phyloP scores from a whole-genome alignment of 2,797 vertebrate genomes.

The Sebastes itinus region DNA sequence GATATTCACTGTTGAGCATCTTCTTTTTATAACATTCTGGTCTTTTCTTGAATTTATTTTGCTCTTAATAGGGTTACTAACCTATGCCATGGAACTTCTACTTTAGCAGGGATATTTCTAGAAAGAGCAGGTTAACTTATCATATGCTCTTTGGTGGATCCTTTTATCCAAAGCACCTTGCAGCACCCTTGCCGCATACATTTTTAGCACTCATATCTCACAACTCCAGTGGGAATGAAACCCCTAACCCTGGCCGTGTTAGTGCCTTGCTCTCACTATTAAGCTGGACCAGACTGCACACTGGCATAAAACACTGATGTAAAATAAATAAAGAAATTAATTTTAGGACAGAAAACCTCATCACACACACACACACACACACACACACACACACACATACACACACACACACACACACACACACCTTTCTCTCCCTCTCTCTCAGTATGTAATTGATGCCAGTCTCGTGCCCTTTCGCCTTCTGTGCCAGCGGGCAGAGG shows the following conservation, averaged over 20 bases:
- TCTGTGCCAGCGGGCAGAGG: constrained; percentile 73
- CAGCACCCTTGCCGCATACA: constrained; percentile 12
- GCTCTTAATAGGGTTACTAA: constrained; percentile 4
- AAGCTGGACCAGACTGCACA: constrained; percentile 1
- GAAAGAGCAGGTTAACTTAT: constrained; percentile 19
- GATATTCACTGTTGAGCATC: background rate
- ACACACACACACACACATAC: constrained; percentile 14
- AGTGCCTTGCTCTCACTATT: constrained; percentile 29
- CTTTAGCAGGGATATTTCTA: background rate
- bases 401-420: constrained; percentile 16
- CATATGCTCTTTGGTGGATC: constrained; percentile 17
- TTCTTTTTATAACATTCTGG: background rate
- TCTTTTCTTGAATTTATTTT: background rate
- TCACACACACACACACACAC: background rate
- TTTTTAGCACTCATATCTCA: constrained; percentile 54
- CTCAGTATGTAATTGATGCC: constrained; percentile 79
- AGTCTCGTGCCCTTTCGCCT: constrained; percentile 79
- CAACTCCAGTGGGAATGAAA: constrained; percentile 38
- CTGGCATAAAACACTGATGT: constrained; percentile 11
- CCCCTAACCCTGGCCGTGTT: constrained; percentile 28
- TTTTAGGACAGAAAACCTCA: constrained; percentile 9
- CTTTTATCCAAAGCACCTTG: constrained; percentile 39
- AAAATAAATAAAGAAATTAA: constrained; percentile 38
- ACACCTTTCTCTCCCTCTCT: constrained; percentile 16
- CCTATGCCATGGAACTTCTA: background rate